Evolutionary conservation across 2,113 vertebrate species (phyloP).

Genomic region (Campylomormyrus numenius): DNA sequence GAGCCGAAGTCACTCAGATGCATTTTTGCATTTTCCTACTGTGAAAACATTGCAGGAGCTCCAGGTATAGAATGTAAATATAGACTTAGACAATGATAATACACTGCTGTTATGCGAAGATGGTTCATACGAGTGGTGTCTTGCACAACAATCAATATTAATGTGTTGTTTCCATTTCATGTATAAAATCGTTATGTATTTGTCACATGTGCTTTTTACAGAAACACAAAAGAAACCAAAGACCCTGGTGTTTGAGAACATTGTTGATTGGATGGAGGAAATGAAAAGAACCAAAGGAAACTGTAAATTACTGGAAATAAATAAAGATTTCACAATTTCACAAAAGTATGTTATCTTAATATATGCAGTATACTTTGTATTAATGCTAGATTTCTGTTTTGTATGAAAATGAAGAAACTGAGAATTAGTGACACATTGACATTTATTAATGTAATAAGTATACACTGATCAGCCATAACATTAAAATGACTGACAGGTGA

Average conservation of each 20-base stretch:
- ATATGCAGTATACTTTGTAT: neutral
- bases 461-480: neutral
- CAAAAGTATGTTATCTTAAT: constrained; percentile 52
- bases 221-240: constrained; percentile 47
- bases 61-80: constrained; percentile 51
- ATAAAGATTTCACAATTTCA: constrained; percentile 64
- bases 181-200: neutral
- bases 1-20: constrained; percentile 73
- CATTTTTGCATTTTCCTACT: constrained; percentile 78
- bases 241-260: constrained; percentile 71
- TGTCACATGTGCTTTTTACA: constrained; percentile 1
- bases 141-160: neutral
- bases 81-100: neutral
- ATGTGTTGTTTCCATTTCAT: neutral
- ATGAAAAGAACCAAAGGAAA: constrained; percentile 70
- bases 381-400: neutral
- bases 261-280: constrained; percentile 70
- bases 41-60: constrained; percentile 49
- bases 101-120: neutral
- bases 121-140: neutral
- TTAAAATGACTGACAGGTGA: neutral
- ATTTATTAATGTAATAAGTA: neutral
- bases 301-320: constrained; percentile 62
- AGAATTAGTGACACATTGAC: neutral
- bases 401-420: neutral